Base-by-base conservation (phyloP, 2,888 invertebrate species). In the Hololepta plana region DNA sequence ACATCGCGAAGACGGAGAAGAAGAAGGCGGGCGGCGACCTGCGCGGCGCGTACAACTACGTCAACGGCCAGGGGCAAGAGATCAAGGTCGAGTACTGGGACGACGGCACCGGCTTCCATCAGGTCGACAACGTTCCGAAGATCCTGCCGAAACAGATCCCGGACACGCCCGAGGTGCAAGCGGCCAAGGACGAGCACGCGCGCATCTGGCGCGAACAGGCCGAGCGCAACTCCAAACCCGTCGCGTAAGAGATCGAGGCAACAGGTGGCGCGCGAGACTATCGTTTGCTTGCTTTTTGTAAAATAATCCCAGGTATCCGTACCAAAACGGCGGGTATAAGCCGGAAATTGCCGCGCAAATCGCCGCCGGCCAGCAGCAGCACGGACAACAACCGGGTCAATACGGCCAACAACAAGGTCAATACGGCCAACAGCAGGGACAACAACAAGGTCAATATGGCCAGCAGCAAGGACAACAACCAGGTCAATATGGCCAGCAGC, bases 101-200 rank as follows among this genome's bases (percentile, higher is more conserved):
- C 31, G 74, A 76, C 45, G 64, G 67, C 35, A 59, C 64, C 35
- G 80, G 79, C n/a, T 79, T 79, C 60, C 77, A 79, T 53, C 76
- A 77, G 35, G 67, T 72, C 31, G 77, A 77, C 43, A 76, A 79
- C 46, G 54, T 72, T 3, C 72, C 73, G 8, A 66, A 67, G 39
- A 60, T 66, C 25, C 59, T 60, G 25, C 64, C 71, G 27, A 54
- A 62, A 44, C 72, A 67, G 1, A 64, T 65, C 7, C 64, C 69
- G 35, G 77, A 77, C 45, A 68, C 71, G 0, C 71, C 72, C 1
- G 77, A 68, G 33, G 76, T 80, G 3, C 60, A 62, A 31, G 68
- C 64, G 9, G 79, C 76, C 15, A 67, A 74, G 34, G 62, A 70
- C 25, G 72, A 69, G 27, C 72, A 72, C 46, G 67, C 70, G 44